Evolutionary conservation across 23 tunicate genomes (phyloP).

Genomic region (Phallusia fumigata): DNA sequence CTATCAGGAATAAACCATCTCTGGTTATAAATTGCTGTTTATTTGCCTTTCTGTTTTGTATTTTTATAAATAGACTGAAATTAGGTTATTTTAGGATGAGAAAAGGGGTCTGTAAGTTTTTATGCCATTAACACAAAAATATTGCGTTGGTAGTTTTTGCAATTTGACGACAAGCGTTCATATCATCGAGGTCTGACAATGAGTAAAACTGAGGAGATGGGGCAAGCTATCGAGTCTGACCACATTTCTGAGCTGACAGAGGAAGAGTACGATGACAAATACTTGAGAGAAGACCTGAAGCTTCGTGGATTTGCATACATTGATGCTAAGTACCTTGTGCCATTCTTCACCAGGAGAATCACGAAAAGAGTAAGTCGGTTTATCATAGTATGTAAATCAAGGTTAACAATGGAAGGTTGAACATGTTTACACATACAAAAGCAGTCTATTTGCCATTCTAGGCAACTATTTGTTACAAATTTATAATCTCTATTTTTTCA

Average conservation of each 20-base stretch:
- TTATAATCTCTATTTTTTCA: too few relatives aligned
- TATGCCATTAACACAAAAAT: too few relatives aligned
- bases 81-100: too few relatives aligned
- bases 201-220: constrained; percentile 98
- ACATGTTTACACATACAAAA: too few relatives aligned
- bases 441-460: too few relatives aligned
- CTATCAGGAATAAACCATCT: too few relatives aligned
- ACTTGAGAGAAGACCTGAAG: constrained; percentile 45
- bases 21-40: too few relatives aligned
- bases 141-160: constrained; percentile 56
- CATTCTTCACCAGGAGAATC: constrained; percentile 96
- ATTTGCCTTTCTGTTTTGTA: too few relatives aligned
- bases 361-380: constrained; percentile 83
- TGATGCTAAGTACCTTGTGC: constrained; percentile 94
- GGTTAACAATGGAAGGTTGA: too few relatives aligned
- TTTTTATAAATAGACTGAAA: too few relatives aligned
- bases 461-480: too few relatives aligned
- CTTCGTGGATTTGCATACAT: constrained; percentile 82
- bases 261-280: constrained; percentile 93
- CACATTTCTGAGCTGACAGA: constrained; percentile 92
- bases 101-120: neutral
- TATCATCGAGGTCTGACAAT: constrained; percentile 64
- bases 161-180: constrained; percentile 69
- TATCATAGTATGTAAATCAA: neutral
- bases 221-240: constrained; percentile 88